A percentile compares a stretch with the other conserved stretches of the same genome.
phyloP scores from a whole-genome alignment of 2,888 invertebrate species.

The Globia sparganii region DNA sequence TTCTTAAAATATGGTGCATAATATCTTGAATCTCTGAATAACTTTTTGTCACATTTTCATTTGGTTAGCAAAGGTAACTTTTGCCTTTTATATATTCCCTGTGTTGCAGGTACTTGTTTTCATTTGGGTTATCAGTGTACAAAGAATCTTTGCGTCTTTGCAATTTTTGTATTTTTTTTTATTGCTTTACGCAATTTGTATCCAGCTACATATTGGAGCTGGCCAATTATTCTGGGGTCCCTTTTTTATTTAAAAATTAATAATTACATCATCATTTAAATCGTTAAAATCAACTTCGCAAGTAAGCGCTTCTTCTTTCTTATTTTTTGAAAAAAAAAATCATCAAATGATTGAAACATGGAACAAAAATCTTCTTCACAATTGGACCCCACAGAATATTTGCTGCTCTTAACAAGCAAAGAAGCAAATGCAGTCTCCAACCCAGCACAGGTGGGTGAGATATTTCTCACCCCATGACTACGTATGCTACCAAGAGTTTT shows the following conservation, averaged over 20 bases:
- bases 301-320: background rate
- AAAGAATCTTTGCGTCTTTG: background rate
- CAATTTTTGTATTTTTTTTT: background rate
- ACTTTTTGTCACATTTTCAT: background rate
- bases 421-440: constrained; percentile 10
- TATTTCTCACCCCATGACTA: constrained; percentile 7
- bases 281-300: background rate
- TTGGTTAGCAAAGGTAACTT: background rate
- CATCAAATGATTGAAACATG: background rate
- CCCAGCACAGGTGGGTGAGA: background rate
- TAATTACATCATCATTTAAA: background rate
- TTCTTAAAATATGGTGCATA: background rate
- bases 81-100: background rate
- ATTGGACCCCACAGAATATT: background rate
- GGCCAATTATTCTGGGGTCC: constrained; percentile 1
- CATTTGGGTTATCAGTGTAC: background rate
- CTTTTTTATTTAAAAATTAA: background rate
- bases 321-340: background rate
- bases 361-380: too few relatives aligned
- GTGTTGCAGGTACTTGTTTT: background rate
- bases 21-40: background rate
- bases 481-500: constrained; percentile 7
- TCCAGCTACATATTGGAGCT: background rate
- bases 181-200: background rate
- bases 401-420: background rate